Conservation (phyloP, 2,113 vertebrate species). For the Ameiurus melas region DNA sequence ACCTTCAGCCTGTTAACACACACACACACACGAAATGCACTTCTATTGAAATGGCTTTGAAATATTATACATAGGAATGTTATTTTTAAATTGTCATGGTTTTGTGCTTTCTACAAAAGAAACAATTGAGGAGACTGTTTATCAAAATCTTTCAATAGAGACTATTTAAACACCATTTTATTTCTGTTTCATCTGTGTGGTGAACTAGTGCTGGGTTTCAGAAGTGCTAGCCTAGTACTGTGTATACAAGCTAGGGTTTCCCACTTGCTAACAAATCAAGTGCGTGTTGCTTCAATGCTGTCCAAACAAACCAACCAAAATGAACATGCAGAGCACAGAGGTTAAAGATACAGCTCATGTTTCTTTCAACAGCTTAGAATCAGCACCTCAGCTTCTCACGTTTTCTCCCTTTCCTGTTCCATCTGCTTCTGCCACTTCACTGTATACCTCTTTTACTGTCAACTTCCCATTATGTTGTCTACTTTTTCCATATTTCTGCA, state of each 20-base stretch:
- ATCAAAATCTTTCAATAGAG: not conserved
- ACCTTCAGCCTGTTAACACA: slow-evolving; percentile 85
- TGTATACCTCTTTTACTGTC: not conserved
- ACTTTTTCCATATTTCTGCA: not conserved
- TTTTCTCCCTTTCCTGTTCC: not conserved
- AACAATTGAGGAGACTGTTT: not conserved
- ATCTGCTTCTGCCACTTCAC: not conserved
- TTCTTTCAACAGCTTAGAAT: slow-evolving; percentile 52
- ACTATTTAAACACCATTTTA: slow-evolving; percentile 3
- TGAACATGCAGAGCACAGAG: slow-evolving; percentile 50
- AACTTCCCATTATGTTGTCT: not conserved
- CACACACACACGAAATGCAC: slow-evolving; percentile 16
- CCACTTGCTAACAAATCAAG: slow-evolving; percentile 59
- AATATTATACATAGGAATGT: not conserved
- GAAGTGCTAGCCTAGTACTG: not conserved
- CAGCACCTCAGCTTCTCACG: slow-evolving; percentile 20
- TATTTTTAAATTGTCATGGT: not conserved
- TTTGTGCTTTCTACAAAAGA: not conserved
- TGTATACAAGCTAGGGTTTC: slow-evolving; percentile 60
- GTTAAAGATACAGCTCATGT: slow-evolving; percentile 59
- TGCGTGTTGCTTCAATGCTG: slow-evolving; percentile 64
- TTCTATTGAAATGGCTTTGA: not conserved
- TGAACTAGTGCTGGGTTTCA: slow-evolving; percentile 52
- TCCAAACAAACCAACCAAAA: slow-evolving; percentile 19
- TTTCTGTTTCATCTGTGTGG: not conserved